Evolutionary conservation across 2,888 invertebrate genomes (phyloP).

Genomic region (Busseola fusca): DNA sequence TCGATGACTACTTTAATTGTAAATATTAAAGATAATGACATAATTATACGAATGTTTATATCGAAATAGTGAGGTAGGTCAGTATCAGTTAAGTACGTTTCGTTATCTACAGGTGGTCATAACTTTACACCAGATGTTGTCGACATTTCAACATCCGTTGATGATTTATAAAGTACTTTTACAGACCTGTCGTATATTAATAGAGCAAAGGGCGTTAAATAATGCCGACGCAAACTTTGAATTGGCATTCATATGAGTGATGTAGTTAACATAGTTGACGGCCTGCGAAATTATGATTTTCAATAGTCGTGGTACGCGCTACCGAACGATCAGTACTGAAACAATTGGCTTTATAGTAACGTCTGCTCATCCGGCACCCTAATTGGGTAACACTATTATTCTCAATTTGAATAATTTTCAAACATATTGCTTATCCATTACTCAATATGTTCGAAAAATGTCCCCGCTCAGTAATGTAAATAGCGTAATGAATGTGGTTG

Average conservation of each 20-base stretch:
- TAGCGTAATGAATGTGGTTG: no score
- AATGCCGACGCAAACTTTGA: conserved; percentile 5
- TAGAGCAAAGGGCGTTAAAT: conserved; percentile 39
- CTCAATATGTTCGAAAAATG: no score
- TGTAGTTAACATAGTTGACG: conserved; percentile 43
- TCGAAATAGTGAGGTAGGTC: conserved; percentile 22
- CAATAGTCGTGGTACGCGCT: conserved; percentile 15
- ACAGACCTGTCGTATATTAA: conserved; percentile 21
- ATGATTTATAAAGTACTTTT: conserved; percentile 26
- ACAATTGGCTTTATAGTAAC: conserved; percentile 11
- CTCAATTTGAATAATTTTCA: no score
- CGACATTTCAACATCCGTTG: conserved; percentile 40
- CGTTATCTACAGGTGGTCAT: conserved; percentile 27
- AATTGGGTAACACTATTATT: no score
- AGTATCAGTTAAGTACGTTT: conserved; percentile 17
- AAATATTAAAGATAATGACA: conserved; percentile 17
- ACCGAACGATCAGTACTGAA: conserved; percentile 1
- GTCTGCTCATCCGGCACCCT: conserved; percentile 14
- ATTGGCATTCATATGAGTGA: conserved; percentile 35
- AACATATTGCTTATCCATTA: no score
- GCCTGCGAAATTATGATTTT: conserved; percentile 43
- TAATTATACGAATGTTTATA: neutral
- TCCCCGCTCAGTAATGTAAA: no score
- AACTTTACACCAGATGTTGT: conserved; percentile 39
- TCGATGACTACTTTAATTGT: conserved; percentile 12